These are phyloP conservation scores for Acleris emargana DNA, from an alignment of 2,888 invertebrate genomes.

Conservation along the genomic window DNA sequence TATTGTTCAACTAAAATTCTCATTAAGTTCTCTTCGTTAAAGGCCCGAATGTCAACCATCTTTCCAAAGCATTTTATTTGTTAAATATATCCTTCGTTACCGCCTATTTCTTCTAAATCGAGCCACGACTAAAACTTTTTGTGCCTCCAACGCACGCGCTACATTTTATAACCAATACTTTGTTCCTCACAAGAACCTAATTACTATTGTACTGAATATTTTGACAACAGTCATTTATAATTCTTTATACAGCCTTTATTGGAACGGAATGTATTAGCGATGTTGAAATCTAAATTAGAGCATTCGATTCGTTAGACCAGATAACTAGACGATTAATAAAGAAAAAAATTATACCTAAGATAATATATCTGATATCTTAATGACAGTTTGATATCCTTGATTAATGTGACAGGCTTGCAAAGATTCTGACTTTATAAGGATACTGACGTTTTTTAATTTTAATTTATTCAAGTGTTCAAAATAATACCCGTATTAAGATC, in stretches of 20 bases:
- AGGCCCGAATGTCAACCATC: no score
- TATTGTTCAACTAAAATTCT: no score
- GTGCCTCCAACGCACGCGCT: conserved; percentile 72
- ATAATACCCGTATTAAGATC: no score
- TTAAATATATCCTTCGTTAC: neutral
- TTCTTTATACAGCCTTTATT: conserved; percentile 62
- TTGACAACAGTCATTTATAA: conserved; percentile 81
- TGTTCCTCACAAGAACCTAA: conserved; percentile 78
- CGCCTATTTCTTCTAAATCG: conserved; percentile 46
- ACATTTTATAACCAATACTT: conserved; percentile 65
- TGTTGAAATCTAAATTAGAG: conserved; percentile 48
- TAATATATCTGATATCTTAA: neutral
- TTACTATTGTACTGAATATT: conserved; percentile 79
- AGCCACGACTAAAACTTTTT: conserved; percentile 71
- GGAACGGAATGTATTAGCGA: conserved; percentile 49
- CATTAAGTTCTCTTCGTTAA: no score
- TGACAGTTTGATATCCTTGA: conserved; percentile 2
- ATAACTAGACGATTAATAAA: conserved; percentile 3
- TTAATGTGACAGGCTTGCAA: no score
- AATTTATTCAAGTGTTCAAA: no score
- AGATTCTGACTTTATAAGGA: no score
- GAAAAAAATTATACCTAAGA: neutral
- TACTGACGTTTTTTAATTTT: no score
- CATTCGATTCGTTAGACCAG: conserved; percentile 9
- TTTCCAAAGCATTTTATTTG: no score